Base-by-base conservation (phyloP, 2,888 invertebrate species). In the Tuta absoluta region DNA sequence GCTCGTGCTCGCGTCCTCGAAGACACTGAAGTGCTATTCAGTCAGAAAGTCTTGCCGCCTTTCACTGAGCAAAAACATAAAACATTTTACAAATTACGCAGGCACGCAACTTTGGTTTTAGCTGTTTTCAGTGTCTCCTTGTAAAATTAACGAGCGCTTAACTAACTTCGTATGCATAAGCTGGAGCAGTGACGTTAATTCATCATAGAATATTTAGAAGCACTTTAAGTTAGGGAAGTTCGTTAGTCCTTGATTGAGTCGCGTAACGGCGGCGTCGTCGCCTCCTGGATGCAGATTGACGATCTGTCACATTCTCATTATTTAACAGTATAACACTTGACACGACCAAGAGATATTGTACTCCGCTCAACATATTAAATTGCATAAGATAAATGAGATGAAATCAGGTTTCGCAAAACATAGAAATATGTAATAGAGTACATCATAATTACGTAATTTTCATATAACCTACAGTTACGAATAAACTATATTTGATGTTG, bases 221-320 rank as follows among this genome's bases (percentile, higher is more conserved):
- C 89, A 90, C 90, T 91, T 79, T 80, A 90, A 91, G 81, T 91
- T 89, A 72, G 82, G 77, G 71, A 86, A 90, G 84, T 90, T 88
- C 82, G 85, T 89, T 85, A 84, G 81, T 82, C 76, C 82, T 81
- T 85, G 85, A 89, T 89, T 87, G 83, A 82, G 82, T 81, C 79
- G 73, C 72, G 70, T 71, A 69, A 63, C 67, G 63, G 62, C 66
- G 71, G 71, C 70, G 69, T 24, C 3, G 33, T 2, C 28, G 4
- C 49, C 59, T 66, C 48, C 57, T 21, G 48, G 53, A 57, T 64
- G 56, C 60, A 56, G 56, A 56, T 56, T 56, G 56, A 56, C 56
- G 56, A 56, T 53, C 53, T 53, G 53, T 53, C 53, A 49, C 12
- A 24, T 24, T 53, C 23, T 53, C 24, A 24, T 53, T 28, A 53